A percentile compares a stretch with the other conserved stretches of the same genome.
Conservation (phyloP, 1,140 invertebrate genomes). For the Sitobion miscanthi region DNA sequence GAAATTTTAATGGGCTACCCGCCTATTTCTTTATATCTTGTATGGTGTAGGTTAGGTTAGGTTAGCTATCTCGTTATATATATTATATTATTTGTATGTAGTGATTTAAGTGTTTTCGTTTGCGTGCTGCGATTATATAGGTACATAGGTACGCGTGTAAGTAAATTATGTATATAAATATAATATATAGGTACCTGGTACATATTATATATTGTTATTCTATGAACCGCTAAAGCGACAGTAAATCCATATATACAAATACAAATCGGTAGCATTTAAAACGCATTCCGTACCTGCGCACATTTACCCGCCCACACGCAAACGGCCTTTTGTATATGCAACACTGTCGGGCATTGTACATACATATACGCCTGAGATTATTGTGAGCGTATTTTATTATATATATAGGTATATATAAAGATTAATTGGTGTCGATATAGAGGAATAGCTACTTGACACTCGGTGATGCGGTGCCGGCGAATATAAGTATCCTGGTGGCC, state of each 20-base stretch:
- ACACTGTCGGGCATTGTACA: neutral
- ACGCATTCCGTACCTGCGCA: too few species aligned
- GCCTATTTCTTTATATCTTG: neutral
- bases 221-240: neutral
- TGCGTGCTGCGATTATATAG: neutral
- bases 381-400: neutral
- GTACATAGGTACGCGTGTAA: too few species aligned
- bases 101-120: conserved; percentile 1
- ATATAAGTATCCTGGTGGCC: neutral
- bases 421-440: conserved; percentile 52
- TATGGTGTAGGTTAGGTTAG: too few species aligned
- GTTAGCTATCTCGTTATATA: too few species aligned
- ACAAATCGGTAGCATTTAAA: too few species aligned
- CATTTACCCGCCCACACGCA: neutral
- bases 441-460: conserved; percentile 49
- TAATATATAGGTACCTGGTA: too few species aligned
- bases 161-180: too few species aligned
- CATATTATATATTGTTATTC: neutral
- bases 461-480: neutral
- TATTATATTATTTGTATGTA: neutral
- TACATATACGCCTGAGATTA: neutral
- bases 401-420: neutral
- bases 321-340: neutral
- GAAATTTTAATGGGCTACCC: conserved; percentile 14
- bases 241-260: too few species aligned